Conservation (phyloP, 2,113 vertebrate species). For the Nothobranchius kuhntae region DNA sequence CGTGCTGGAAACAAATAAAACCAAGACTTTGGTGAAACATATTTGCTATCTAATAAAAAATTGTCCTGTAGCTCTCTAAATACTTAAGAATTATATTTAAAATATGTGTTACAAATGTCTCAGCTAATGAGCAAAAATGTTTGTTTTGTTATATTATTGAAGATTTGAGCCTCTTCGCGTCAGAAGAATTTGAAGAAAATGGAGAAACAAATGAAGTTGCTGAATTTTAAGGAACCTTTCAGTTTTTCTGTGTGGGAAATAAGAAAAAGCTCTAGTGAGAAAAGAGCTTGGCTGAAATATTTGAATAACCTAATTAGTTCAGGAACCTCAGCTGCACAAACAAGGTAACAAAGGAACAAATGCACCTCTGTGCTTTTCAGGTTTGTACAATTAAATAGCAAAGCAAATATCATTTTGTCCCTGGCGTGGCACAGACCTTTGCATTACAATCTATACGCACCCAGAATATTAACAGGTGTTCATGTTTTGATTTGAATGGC, state of each 20-base stretch:
- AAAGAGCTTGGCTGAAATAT: constrained; percentile 15
- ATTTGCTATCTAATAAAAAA: too few species aligned
- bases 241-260: neutral
- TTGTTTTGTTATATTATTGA: neutral
- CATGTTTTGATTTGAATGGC: constrained; percentile 13
- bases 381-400: constrained; percentile 35
- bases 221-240: neutral
- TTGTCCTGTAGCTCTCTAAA: too few species aligned
- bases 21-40: too few species aligned
- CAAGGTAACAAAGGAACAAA: constrained; percentile 45
- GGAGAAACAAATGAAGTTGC: neutral
- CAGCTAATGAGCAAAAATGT: neutral
- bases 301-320: constrained; percentile 55
- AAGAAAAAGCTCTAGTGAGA: neutral
- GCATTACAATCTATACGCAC: constrained; percentile 8
- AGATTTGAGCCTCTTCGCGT: too few species aligned
- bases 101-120: neutral
- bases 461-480: constrained; percentile 14
- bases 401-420: constrained; percentile 37
- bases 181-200: too few species aligned
- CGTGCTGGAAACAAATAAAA: too few species aligned
- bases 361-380: constrained; percentile 29
- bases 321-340: constrained; percentile 46
- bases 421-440: constrained; percentile 17
- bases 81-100: too few species aligned